phyloP scores from a whole-genome alignment of 2,888 invertebrate species.

The Diarsia dahlii region DNA sequence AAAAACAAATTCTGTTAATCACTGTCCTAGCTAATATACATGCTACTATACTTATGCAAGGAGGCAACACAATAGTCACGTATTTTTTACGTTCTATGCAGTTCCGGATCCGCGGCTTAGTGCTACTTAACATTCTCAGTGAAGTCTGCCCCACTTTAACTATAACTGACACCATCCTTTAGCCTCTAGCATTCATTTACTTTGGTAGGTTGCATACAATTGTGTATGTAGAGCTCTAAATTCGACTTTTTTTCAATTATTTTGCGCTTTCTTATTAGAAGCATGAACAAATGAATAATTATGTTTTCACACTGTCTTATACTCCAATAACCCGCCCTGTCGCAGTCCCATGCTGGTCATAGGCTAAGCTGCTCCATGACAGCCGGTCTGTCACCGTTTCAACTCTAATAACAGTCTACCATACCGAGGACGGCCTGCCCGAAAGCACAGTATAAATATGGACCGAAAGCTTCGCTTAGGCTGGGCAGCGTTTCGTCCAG shows the following conservation, averaged over 20 bases:
- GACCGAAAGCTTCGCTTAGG: neutral
- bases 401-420: neutral
- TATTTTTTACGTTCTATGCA: slow-evolving; percentile 74
- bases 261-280: neutral
- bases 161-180: slow-evolving; percentile 67
- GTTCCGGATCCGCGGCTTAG: slow-evolving; percentile 71
- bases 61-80: slow-evolving; percentile 70
- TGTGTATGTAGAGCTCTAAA: slow-evolving; percentile 26
- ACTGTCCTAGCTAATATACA: slow-evolving; percentile 9
- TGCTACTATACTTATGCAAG: slow-evolving; percentile 50
- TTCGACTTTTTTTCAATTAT: slow-evolving; percentile 16
- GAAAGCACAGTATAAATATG: too few species aligned
- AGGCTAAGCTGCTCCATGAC: neutral
- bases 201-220: slow-evolving; percentile 35
- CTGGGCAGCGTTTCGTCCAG: neutral
- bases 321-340: neutral
- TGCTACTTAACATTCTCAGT: slow-evolving; percentile 81
- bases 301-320: neutral
- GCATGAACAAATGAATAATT: neutral
- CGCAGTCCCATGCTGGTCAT: neutral
- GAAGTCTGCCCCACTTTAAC: slow-evolving; percentile 77
- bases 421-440: neutral
- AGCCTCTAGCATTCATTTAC: slow-evolving; percentile 51
- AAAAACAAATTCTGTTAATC: slow-evolving; percentile 4
- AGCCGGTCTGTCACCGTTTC: neutral